These are phyloP conservation scores for Pangasianodon hypophthalmus DNA, from an alignment of 2,113 vertebrate species.

Conservation along the genomic window DNA sequence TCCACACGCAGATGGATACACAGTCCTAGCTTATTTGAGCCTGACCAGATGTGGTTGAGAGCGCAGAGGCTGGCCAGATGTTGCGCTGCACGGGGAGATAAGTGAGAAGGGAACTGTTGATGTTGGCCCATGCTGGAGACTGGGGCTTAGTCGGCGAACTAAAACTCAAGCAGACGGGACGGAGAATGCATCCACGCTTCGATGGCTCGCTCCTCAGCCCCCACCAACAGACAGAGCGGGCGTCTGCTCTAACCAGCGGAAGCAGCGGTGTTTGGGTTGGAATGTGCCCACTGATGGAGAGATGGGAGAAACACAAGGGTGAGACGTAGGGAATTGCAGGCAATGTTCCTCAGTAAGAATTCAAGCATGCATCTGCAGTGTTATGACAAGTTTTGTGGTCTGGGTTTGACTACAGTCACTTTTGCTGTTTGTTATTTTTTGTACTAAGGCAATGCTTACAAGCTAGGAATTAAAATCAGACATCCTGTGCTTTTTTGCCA, in stretches of 20 bases:
- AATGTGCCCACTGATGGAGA: slow-evolving; percentile 19
- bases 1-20: slow-evolving; percentile 3
- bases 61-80: slow-evolving; percentile 43
- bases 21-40: slow-evolving; percentile 8
- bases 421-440: background rate
- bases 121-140: slow-evolving; percentile 36
- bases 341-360: background rate
- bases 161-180: slow-evolving; percentile 22
- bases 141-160: slow-evolving; percentile 6
- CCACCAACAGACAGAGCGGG: slow-evolving; percentile 14
- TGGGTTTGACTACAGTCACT: background rate
- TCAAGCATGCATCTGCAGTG: background rate
- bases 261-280: slow-evolving; percentile 54
- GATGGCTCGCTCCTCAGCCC: background rate
- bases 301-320: slow-evolving; percentile 3
- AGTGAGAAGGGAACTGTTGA: slow-evolving; percentile 44
- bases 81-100: slow-evolving; percentile 42
- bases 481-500: background rate
- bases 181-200: background rate
- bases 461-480: background rate
- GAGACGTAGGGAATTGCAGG: background rate
- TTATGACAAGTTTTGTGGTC: background rate
- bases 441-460: background rate
- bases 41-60: slow-evolving; percentile 22
- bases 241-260: slow-evolving; percentile 35